Evolutionary conservation across 2,797 vertebrate species (phyloP).

Genomic region (Macrochelys suwanniensis): DNA sequence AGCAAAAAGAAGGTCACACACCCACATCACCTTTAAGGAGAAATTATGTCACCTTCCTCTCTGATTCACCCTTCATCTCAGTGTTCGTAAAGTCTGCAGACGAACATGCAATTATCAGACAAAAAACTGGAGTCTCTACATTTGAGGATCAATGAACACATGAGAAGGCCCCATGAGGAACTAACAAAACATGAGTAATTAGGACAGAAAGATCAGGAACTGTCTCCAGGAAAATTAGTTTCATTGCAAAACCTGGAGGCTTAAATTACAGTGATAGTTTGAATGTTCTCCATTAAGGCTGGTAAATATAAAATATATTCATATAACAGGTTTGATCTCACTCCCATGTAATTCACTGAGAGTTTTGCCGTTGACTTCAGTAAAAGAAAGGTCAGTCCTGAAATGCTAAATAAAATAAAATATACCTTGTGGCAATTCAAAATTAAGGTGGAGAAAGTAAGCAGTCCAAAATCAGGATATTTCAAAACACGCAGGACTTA

Average conservation of each 20-base stretch:
- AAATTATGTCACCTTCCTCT: neutral
- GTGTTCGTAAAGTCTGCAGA: neutral
- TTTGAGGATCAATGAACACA: neutral
- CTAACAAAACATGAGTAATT: neutral
- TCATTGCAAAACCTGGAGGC: neutral
- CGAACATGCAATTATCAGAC: neutral
- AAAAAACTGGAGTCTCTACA: neutral
- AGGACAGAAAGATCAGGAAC: neutral
- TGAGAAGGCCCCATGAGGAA: neutral
- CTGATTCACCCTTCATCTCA: neutral
- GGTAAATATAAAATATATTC: neutral
- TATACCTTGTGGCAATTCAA: neutral
- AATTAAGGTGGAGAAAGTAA: neutral
- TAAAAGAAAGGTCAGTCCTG: neutral
- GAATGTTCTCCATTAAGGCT: neutral
- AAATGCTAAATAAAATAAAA: neutral
- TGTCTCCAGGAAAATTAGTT: neutral
- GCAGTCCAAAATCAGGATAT: neutral
- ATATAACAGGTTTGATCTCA: neutral
- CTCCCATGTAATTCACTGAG: neutral
- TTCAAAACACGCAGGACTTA: neutral
- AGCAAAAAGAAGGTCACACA: neutral
- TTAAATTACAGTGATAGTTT: neutral
- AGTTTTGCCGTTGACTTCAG: neutral
- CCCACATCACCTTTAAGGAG: neutral